These are phyloP conservation scores for Pygoscelis antarcticus DNA, from an alignment of 2,113 vertebrate species.

Conservation along the genomic window DNA sequence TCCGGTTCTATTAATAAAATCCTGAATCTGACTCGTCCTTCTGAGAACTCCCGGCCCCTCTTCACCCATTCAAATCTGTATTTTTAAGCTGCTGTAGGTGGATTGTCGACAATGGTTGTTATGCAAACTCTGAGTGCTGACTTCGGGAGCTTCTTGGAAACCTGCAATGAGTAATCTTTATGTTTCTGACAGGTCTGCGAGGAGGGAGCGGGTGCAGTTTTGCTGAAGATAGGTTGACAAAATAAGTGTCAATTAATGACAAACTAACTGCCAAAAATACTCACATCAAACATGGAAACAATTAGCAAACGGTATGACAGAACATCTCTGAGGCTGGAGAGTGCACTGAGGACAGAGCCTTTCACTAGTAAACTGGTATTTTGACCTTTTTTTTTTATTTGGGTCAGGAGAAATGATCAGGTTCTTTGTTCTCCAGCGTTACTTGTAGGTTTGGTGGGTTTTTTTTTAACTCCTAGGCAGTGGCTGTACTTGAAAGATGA, in stretches of 20 bases:
- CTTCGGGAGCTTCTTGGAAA: conserved; percentile 57
- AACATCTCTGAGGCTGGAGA: neutral
- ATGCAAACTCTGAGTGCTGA: conserved; percentile 29
- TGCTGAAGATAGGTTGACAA: conserved; percentile 65
- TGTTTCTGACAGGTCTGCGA: conserved; percentile 53
- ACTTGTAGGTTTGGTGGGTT: neutral
- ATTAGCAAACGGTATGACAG: neutral
- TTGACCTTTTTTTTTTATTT: neutral
- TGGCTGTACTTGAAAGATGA: neutral
- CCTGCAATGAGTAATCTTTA: conserved; percentile 54
- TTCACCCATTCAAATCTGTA: conserved; percentile 63
- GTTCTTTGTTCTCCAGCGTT: neutral
- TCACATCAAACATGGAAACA: conserved; percentile 36
- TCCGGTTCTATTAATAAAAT: conserved; percentile 75
- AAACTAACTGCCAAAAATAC: conserved; percentile 47
- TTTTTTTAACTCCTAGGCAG: neutral
- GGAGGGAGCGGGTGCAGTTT: conserved; percentile 53
- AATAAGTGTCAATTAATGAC: conserved; percentile 64
- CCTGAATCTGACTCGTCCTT: conserved; percentile 72
- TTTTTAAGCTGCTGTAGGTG: conserved; percentile 70
- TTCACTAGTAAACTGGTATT: neutral
- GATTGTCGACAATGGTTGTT: conserved; percentile 47
- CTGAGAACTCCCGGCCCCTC: conserved; percentile 57
- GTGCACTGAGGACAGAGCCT: neutral
- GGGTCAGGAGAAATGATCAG: neutral